Base-by-base conservation (phyloP, 1,140 invertebrate genomes). In the Anastatus disparis region DNA sequence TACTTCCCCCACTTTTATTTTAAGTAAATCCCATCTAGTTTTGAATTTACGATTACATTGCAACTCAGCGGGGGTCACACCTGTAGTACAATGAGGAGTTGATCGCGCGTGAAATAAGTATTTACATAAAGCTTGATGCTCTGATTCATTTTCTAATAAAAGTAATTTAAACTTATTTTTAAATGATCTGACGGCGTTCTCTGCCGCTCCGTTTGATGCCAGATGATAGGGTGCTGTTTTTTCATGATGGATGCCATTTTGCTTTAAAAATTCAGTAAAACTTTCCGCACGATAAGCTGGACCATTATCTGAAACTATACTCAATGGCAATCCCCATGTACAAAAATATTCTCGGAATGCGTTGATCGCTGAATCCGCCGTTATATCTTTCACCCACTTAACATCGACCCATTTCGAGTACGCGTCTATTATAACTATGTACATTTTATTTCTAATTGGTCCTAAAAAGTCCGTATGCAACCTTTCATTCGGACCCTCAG, bases 81-180 rank as follows among this genome's bases (percentile, higher is more conserved):
- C 65, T 1, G 74, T 72, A 1, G 67, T 75, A 20, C 68, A 71
- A 61, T 75, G 64, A 17, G 74, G 74, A n/a, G 71, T 73, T 0
- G 56, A 20, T 20, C 74, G 42, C 53, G 65, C 73, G 35, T 64
- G 48, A 56, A 75, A 68, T 56, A 75, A 52, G 22, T 66, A 75
- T 61, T 71, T 73, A 35, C 55, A 44, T 42, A 75, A 44, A 3
- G 29, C 35, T 22, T 58, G 29, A 29, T 58, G 13, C 17, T 20
- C 17, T 2, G 6, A 3, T 22, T 6, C 2, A 2, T 22, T 38
- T 6, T 20, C 20, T 38, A 2, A 6, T 3, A 73, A 22, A 13
- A 76, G n/a, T 26, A 74, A 73, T 63, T 76, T 78, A 31, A 80
- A 71, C 4, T 69, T 67, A 13, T 72, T 48, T 68, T 83, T 67